A percentile compares a stretch with the other conserved stretches of the same genome.
Evolutionary conservation across 2,888 invertebrate species (phyloP).

Genomic region (Quadroppia sp.): DNA sequence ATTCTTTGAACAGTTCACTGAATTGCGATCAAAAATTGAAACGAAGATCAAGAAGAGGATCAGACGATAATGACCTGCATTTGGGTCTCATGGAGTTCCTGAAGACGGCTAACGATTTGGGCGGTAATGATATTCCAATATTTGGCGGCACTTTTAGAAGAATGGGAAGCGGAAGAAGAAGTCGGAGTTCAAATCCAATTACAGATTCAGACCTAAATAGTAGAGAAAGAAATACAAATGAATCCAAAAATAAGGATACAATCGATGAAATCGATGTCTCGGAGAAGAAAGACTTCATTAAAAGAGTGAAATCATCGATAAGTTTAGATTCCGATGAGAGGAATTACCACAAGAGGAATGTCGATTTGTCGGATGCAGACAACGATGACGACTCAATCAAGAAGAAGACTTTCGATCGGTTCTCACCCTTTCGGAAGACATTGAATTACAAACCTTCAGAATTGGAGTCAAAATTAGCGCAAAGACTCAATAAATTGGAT

Average conservation of each 20-base stretch:
- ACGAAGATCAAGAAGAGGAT: conserved; percentile 9
- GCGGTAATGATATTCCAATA: conserved; percentile 18
- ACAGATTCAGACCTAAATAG: conserved; percentile 3
- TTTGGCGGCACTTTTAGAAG: conserved; percentile 36
- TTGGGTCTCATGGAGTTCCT: conserved; percentile 40
- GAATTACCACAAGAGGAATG: background rate
- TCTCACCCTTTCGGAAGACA: conserved; percentile 37
- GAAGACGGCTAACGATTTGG: conserved; percentile 36
- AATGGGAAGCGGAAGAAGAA: conserved; percentile 38
- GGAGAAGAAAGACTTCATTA: background rate
- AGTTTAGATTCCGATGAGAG: background rate
- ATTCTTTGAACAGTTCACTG: conserved; percentile 18
- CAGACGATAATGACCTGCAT: conserved; percentile 37
- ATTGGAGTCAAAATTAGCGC: background rate
- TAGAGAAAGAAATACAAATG: conserved; percentile 23
- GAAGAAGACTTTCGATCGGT: conserved; percentile 30
- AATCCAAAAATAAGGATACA: background rate
- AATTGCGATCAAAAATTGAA: conserved; percentile 1
- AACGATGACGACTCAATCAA: conserved; percentile 9
- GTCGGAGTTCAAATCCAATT: background rate
- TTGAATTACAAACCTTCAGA: conserved; percentile 20
- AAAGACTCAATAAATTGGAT: conserved; percentile 1
- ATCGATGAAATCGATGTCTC: background rate
- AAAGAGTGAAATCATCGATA: background rate
- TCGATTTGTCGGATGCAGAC: background rate